Conservation (phyloP, 2,113 vertebrate species). For the Eudyptes chrysolophus region DNA sequence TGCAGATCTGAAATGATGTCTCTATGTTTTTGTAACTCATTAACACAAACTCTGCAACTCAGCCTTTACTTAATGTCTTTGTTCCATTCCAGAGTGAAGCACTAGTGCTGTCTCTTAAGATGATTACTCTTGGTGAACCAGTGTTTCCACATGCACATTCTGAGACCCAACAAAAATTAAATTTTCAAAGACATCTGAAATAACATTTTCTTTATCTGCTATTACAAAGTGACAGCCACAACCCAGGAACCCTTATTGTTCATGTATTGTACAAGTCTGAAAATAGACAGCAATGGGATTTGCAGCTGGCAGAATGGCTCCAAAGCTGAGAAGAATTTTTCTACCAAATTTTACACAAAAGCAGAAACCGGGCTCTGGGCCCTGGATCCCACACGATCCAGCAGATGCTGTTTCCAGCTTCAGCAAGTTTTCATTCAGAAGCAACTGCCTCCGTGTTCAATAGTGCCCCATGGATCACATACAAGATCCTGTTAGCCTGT, state of each 20-base stretch:
- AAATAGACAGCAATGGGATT: background rate
- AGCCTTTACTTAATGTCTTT: background rate
- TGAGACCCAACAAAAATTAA: background rate
- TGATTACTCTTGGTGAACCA: background rate
- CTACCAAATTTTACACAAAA: slow-evolving; percentile 24
- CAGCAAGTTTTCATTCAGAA: slow-evolving; percentile 57
- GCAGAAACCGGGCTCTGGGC: slow-evolving; percentile 16
- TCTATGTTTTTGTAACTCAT: background rate
- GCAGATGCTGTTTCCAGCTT: slow-evolving; percentile 55
- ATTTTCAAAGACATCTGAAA: background rate
- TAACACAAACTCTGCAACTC: background rate
- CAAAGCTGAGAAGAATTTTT: slow-evolving; percentile 23
- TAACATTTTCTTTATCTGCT: slow-evolving; percentile 9
- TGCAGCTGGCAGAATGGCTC: slow-evolving; percentile 7
- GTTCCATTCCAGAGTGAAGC: background rate
- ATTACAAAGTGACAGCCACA: background rate
- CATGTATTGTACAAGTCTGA: background rate
- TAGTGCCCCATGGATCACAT: slow-evolving; percentile 26
- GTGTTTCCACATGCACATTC: background rate
- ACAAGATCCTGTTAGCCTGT: slow-evolving; percentile 50
- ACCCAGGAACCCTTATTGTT: background rate
- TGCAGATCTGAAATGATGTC: background rate
- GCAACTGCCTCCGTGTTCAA: slow-evolving; percentile 49
- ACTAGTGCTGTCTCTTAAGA: background rate
- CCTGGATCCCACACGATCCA: slow-evolving; percentile 37